A percentile compares a stretch with the other conserved stretches of the same genome.
Conservation (phyloP, 2,888 invertebrate genomes). For the Nymphalis urticae region DNA sequence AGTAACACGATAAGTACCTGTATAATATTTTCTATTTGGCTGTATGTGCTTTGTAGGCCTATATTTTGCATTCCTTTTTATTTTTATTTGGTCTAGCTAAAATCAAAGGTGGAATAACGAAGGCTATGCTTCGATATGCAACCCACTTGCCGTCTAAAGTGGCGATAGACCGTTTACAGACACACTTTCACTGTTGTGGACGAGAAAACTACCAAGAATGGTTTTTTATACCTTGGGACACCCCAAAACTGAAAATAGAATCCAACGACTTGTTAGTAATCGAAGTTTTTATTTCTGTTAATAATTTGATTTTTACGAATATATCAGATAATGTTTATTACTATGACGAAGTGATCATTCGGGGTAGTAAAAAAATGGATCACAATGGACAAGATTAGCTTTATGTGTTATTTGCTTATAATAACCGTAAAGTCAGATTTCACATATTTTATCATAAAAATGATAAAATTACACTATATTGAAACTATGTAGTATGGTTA, state of each 20-base stretch:
- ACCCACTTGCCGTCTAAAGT: slow-evolving; percentile 78
- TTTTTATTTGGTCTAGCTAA: slow-evolving; percentile 54
- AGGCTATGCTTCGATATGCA: slow-evolving; percentile 82
- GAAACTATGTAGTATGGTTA: too few relatives aligned
- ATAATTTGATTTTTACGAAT: background rate
- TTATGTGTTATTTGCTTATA: too few relatives aligned
- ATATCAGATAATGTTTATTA: too few relatives aligned
- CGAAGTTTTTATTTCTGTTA: background rate
- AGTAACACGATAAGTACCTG: background rate
- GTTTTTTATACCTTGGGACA: slow-evolving; percentile 83
- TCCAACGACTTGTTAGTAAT: slow-evolving; percentile 51
- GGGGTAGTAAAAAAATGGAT: too few relatives aligned
- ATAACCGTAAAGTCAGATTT: too few relatives aligned
- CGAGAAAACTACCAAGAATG: slow-evolving; percentile 83
- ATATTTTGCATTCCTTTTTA: too few relatives aligned
- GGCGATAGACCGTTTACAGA: slow-evolving; percentile 82
- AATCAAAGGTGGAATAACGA: slow-evolving; percentile 80
- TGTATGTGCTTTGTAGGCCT: too few relatives aligned
- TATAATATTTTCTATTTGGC: background rate
- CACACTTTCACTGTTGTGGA: slow-evolving; percentile 84
- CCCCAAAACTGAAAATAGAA: slow-evolving; percentile 53
- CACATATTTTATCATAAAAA: too few relatives aligned
- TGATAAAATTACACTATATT: too few relatives aligned
- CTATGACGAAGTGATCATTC: too few relatives aligned
- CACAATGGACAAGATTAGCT: too few relatives aligned